phyloP scores from a whole-genome alignment of 1,140 invertebrate species.

The Holcopasites calliopsidis region DNA sequence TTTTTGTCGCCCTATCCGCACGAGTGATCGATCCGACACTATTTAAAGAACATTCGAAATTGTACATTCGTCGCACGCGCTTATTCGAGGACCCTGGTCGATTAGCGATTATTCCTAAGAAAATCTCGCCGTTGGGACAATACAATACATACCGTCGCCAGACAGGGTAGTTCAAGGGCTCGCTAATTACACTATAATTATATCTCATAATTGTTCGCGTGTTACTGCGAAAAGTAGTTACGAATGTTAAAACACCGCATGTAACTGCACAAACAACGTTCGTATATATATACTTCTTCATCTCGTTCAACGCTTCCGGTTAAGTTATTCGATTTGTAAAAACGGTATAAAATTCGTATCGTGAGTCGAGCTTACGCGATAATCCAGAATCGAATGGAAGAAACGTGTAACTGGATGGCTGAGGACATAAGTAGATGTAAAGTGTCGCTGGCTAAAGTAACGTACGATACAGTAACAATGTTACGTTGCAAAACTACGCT shows the following conservation, averaged over 20 bases:
- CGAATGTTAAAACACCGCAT: too few species aligned
- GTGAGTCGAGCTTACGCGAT: constrained; percentile 36
- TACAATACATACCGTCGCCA: not conserved
- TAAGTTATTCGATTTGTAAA: constrained; percentile 37
- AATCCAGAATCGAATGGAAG: constrained; percentile 34
- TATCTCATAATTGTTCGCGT: constrained; percentile 12
- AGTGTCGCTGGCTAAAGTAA: constrained; percentile 15
- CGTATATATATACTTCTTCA: not conserved
- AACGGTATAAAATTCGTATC: constrained; percentile 46
- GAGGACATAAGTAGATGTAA: constrained; percentile 14
- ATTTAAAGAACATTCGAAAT: constrained; percentile 20
- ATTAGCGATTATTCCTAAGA: constrained; percentile 31
- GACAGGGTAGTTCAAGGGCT: not conserved
- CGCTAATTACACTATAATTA: not conserved
- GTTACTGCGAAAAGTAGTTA: not conserved
- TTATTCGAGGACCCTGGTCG: constrained; percentile 44
- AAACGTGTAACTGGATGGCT: constrained; percentile 20
- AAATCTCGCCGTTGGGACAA: constrained; percentile 7
- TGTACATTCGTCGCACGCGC: constrained; percentile 3
- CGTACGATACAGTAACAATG: too few species aligned
- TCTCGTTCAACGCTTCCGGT: not conserved
- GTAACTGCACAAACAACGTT: not conserved
- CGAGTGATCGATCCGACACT: not conserved
- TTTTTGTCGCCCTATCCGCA: not conserved
- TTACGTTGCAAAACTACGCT: constrained; percentile 5